Conservation (phyloP, 2,797 vertebrate genomes). For the Myripristis murdjan region DNA sequence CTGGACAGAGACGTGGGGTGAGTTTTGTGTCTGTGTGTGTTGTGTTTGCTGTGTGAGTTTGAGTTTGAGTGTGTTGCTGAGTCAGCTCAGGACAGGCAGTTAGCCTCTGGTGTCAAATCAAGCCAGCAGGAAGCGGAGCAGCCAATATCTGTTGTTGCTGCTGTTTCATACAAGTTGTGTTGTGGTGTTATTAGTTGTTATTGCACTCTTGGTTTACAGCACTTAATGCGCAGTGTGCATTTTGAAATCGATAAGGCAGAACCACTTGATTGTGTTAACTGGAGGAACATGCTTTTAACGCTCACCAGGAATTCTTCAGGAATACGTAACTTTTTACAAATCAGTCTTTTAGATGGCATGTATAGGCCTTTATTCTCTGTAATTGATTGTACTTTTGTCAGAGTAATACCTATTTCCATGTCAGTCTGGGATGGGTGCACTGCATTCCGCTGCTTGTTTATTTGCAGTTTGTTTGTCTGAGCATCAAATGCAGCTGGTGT, state of each 20-base stretch:
- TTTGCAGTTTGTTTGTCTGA: conserved; percentile 23
- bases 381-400: conserved; percentile 2
- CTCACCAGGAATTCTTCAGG: background rate
- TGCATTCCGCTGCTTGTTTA: conserved; percentile 25
- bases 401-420: no score
- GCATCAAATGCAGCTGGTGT: background rate
- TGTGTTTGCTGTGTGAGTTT: conserved; percentile 30
- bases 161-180: conserved; percentile 39
- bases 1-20: conserved; percentile 99
- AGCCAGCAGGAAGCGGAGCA: conserved; percentile 21
- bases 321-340: background rate
- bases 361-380: background rate
- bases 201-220: background rate
- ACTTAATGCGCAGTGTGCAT: background rate
- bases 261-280: background rate
- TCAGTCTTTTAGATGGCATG: background rate
- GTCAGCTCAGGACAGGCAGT: conserved; percentile 14
- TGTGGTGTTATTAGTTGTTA: conserved; percentile 23
- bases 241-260: conserved; percentile 7
- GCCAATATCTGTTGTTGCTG: conserved; percentile 43
- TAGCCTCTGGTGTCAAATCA: conserved; percentile 12
- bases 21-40: conserved; percentile 54
- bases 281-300: background rate
- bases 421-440: background rate
- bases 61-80: conserved; percentile 45